These are phyloP conservation scores for Trachythela sp. DNA, from an alignment of 64 coral and sea anemone species.

Conservation along the genomic window DNA sequence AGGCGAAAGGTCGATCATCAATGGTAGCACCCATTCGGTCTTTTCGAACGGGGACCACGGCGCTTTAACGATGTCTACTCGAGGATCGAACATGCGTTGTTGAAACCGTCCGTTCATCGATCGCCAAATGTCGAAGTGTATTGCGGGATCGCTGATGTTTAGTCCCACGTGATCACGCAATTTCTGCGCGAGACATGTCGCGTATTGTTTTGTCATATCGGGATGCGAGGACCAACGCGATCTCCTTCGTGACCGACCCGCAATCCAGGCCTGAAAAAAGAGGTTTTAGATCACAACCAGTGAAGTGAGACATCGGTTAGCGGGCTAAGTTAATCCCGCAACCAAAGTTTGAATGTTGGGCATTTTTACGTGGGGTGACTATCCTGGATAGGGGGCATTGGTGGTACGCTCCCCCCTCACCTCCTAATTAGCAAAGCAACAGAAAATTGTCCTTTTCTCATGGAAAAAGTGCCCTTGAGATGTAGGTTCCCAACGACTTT, in stretches of 20 bases:
- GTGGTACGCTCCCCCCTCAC: too few relatives aligned
- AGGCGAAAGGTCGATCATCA: slow-evolving; percentile 73
- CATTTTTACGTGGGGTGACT: too few relatives aligned
- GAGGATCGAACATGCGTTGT: slow-evolving; percentile 83
- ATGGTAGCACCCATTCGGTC: slow-evolving; percentile 68
- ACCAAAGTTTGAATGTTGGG: too few relatives aligned
- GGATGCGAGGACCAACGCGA: slow-evolving; percentile 89
- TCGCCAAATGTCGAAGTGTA: slow-evolving; percentile 91
- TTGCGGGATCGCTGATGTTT: slow-evolving; percentile 73
- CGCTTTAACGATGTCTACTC: slow-evolving; percentile 69
- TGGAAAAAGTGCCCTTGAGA: too few relatives aligned
- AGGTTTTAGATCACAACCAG: too few relatives aligned
- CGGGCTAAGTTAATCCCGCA: too few relatives aligned
- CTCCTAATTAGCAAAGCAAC: too few relatives aligned
- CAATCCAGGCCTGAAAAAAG: slow-evolving; percentile 64
- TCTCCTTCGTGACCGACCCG: slow-evolving; percentile 29
- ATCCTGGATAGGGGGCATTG: too few relatives aligned
- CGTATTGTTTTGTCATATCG: slow-evolving; percentile 96
- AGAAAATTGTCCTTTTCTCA: too few relatives aligned
- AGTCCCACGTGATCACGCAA: slow-evolving; percentile 59
- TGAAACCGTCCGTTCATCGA: slow-evolving; percentile 93
- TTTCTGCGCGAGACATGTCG: slow-evolving; percentile 64
- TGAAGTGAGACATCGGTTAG: too few relatives aligned
- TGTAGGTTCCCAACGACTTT: too few relatives aligned
- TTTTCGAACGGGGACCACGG: slow-evolving; percentile 76